These are phyloP conservation scores for Melanostoma mellinum DNA, from an alignment of 2,888 invertebrate species.

Conservation along the genomic window DNA sequence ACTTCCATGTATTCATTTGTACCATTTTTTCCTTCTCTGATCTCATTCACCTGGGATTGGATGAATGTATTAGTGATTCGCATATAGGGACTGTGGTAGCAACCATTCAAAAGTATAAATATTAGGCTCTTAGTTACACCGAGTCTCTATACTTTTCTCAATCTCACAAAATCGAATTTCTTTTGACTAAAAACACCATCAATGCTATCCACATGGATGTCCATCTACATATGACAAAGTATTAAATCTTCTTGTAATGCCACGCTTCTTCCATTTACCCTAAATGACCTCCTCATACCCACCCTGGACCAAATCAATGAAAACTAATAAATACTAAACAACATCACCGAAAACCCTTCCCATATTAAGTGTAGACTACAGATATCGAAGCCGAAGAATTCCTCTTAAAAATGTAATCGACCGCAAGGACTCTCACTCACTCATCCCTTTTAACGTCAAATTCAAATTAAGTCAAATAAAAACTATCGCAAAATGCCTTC, in stretches of 20 bases:
- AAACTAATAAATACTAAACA: constrained; percentile 27
- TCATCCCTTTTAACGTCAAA: constrained; percentile 49
- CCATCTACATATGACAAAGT: too few species aligned
- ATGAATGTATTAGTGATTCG: too few species aligned
- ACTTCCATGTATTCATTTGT: too few species aligned
- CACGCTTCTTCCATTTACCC: constrained; percentile 60
- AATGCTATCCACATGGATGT: too few species aligned
- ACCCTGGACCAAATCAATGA: constrained; percentile 43
- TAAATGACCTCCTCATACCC: constrained; percentile 48
- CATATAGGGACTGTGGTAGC: too few species aligned
- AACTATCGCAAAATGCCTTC: constrained; percentile 27
- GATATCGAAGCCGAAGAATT: constrained; percentile 13
- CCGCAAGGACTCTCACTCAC: constrained; percentile 57
- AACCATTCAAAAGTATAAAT: too few species aligned
- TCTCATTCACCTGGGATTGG: too few species aligned
- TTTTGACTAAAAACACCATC: too few species aligned
- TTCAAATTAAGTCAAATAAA: constrained; percentile 29
- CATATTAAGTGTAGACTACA: not conserved
- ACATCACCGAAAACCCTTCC: constrained; percentile 54
- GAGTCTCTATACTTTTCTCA: too few species aligned
- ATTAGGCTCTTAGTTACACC: too few species aligned
- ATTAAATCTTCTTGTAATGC: constrained; percentile 34
- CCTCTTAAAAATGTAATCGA: constrained; percentile 68
- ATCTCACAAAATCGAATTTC: too few species aligned
- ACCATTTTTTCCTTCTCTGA: too few species aligned